Conservation (phyloP, 2,888 invertebrate genomes). For the Cybosia mesomella region DNA sequence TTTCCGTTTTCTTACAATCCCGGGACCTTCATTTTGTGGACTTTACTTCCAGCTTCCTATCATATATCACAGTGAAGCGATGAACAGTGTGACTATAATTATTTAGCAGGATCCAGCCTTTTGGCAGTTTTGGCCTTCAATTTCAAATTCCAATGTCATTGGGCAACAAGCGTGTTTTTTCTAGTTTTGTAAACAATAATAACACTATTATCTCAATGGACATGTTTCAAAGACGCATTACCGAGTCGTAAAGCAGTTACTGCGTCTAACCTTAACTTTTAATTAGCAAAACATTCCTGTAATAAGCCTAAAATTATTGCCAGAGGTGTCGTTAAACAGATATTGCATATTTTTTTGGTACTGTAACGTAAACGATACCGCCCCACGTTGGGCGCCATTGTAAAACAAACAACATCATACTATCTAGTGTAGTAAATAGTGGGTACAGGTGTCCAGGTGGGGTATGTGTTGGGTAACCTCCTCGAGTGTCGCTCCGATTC, state of each 20-base stretch:
- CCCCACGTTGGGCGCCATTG: neutral
- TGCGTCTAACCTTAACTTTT: neutral
- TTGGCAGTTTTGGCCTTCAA: too few relatives aligned
- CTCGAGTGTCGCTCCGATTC: too few relatives aligned
- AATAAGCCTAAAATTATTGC: constrained; percentile 1
- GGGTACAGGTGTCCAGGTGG: too few relatives aligned
- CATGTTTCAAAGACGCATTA: constrained; percentile 7
- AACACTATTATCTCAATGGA: constrained; percentile 23
- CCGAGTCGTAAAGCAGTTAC: neutral
- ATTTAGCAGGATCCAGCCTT: too few relatives aligned
- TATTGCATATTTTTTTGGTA: neutral
- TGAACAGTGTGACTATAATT: too few relatives aligned
- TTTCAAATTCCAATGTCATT: too few relatives aligned
- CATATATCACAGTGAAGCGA: neutral
- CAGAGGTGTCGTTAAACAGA: constrained; percentile 3
- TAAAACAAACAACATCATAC: neutral
- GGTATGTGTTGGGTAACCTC: too few relatives aligned
- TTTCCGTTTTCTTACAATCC: too few relatives aligned
- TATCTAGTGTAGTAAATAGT: too few relatives aligned
- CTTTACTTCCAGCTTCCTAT: neutral
- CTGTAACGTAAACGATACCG: neutral
- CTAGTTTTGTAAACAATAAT: constrained; percentile 1
- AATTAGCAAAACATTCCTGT: neutral
- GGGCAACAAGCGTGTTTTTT: neutral
- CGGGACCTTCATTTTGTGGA: too few relatives aligned